A percentile compares a stretch with the other conserved stretches of the same genome.
These are phyloP conservation scores for Chiridota heheva DNA, from an alignment of 35 echinoderm and acorn worm genomes.

Conservation along the genomic window DNA sequence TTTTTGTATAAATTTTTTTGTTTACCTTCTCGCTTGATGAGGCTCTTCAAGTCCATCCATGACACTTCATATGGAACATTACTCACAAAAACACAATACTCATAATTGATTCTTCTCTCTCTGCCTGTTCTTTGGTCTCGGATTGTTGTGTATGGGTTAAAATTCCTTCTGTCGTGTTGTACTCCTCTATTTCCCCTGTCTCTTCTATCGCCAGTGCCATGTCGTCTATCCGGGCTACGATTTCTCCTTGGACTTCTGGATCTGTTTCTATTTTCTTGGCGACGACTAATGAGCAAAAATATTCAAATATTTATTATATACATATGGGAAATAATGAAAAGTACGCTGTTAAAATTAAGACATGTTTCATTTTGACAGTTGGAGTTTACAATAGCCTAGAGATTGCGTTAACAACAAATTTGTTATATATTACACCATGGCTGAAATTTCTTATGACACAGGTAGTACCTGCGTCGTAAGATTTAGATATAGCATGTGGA, in stretches of 20 bases:
- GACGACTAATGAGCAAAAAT: no score
- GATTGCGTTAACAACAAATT: no score
- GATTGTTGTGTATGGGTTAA: constrained; percentile 33
- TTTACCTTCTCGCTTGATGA: constrained; percentile 73
- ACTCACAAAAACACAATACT: constrained; percentile 87
- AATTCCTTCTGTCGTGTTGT: background rate
- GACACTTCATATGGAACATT: constrained; percentile 91
- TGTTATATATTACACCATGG: no score
- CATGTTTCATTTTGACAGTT: no score
- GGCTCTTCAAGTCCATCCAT: constrained; percentile 85
- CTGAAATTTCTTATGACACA: no score
- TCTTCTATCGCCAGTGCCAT: constrained; percentile 38
- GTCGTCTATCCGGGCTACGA: constrained; percentile 23
- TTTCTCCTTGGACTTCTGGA: constrained; percentile 24
- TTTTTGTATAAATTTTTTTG: no score
- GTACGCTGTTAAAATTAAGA: no score
- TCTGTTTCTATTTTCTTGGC: constrained; percentile 45
- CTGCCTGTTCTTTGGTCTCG: constrained; percentile 53
- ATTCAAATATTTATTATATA: no score
- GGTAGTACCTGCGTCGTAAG: no score
- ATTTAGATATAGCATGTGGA: no score
- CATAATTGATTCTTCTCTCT: constrained; percentile 41
- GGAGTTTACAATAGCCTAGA: no score
- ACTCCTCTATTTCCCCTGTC: constrained; percentile 29
- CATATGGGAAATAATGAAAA: no score